phyloP scores from a whole-genome alignment of 2,113 vertebrate genomes.

The Castor canadensis region DNA sequence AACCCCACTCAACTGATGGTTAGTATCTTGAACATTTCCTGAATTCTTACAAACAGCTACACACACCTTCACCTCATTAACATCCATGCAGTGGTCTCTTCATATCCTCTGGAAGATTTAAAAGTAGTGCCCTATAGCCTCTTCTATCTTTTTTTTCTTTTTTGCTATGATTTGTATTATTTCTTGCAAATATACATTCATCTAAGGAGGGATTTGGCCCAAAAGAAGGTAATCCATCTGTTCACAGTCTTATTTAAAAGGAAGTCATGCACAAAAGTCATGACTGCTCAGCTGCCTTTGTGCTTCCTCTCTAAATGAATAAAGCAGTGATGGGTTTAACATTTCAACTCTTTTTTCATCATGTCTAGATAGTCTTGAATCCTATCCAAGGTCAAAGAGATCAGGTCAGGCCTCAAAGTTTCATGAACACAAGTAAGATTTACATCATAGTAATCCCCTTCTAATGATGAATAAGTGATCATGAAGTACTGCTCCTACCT shows the following conservation, averaged over 20 bases:
- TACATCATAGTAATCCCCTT: neutral
- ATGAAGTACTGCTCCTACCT: neutral
- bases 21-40: neutral
- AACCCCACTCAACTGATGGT: neutral
- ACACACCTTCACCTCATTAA: neutral
- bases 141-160: neutral
- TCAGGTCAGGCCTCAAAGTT: neutral
- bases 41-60: neutral
- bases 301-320: neutral
- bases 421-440: neutral
- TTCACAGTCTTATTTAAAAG: neutral
- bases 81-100: neutral
- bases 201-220: neutral
- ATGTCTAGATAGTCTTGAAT: neutral
- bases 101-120: neutral
- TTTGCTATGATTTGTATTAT: too few relatives aligned
- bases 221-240: neutral
- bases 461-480: neutral
- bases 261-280: neutral
- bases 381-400: neutral
- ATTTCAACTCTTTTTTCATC: neutral
- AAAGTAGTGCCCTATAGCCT: neutral
- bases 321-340: neutral
- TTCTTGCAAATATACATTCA: neutral
- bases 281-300: neutral